Percentiles rank a stretch among this genome's conserved stretches.
phyloP scores from a whole-genome alignment of 2,797 vertebrate species.

The Eleutherodactylus coqui region DNA sequence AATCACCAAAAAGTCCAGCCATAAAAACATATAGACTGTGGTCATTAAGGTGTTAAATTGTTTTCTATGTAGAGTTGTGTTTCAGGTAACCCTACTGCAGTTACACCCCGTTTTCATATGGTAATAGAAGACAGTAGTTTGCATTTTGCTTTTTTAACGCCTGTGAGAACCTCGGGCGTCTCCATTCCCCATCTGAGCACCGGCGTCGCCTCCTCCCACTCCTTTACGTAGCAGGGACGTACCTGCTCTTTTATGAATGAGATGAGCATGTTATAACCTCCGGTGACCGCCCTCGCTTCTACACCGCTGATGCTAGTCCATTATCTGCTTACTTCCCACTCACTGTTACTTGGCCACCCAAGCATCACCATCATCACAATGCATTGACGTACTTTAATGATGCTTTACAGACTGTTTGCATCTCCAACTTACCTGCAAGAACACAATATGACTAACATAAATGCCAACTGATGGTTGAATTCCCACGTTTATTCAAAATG shows the following conservation, averaged over 20 bases:
- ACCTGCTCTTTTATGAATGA: not conserved
- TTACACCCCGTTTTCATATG: not conserved
- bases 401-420: not conserved
- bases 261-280: not conserved
- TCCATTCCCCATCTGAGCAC: not conserved
- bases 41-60: too few species aligned
- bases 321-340: not conserved
- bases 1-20: too few species aligned
- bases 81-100: not conserved
- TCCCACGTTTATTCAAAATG: slow-evolving; percentile 18
- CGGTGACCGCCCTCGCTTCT: not conserved
- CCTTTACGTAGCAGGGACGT: not conserved
- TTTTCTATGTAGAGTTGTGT: not conserved
- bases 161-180: not conserved
- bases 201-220: not conserved
- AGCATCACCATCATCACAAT: not conserved
- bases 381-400: not conserved
- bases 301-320: not conserved
- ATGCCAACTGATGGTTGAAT: slow-evolving; percentile 49
- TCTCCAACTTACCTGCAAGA: slow-evolving; percentile 1
- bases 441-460: slow-evolving; percentile 22
- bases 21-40: too few species aligned
- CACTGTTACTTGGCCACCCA: slow-evolving; percentile 39
- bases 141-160: not conserved
- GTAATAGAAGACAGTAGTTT: not conserved